Conservation (phyloP, 2,113 vertebrate species). For the Callipepla squamata region DNA sequence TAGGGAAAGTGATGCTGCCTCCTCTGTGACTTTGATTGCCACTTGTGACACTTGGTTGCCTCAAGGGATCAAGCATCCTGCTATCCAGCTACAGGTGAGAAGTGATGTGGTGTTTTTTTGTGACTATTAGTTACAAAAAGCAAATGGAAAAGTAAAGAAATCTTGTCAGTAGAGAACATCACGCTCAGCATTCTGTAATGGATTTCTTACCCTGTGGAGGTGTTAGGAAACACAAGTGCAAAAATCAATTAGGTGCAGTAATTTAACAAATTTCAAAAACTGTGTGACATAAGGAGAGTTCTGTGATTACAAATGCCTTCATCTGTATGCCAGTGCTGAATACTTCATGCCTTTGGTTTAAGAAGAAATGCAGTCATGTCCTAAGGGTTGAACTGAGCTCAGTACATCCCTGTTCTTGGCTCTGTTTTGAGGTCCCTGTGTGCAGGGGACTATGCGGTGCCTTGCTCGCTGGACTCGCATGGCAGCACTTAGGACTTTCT, state of each 20-base stretch:
- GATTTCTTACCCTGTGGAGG: not conserved
- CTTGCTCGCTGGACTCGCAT: not conserved
- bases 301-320: not conserved
- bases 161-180: not conserved
- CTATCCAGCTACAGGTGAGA: not conserved
- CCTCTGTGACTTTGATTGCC: not conserved
- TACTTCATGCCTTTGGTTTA: not conserved
- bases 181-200: not conserved
- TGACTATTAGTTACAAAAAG: not conserved
- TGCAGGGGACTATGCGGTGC: not conserved
- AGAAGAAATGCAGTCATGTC: not conserved
- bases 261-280: not conserved
- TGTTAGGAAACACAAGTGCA: not conserved
- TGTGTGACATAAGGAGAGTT: not conserved
- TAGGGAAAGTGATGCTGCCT: not conserved
- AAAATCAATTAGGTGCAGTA: not conserved
- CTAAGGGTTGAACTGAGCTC: not conserved
- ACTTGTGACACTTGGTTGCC: not conserved
- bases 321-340: not conserved
- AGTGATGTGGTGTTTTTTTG: not conserved
- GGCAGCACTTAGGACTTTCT: not conserved
- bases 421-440: rapidly evolving
- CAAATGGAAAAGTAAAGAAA: not conserved
- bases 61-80: not conserved
- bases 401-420: rapidly evolving